Base-by-base conservation (phyloP, 2,888 invertebrate genomes). In the Salticus scenicus region DNA sequence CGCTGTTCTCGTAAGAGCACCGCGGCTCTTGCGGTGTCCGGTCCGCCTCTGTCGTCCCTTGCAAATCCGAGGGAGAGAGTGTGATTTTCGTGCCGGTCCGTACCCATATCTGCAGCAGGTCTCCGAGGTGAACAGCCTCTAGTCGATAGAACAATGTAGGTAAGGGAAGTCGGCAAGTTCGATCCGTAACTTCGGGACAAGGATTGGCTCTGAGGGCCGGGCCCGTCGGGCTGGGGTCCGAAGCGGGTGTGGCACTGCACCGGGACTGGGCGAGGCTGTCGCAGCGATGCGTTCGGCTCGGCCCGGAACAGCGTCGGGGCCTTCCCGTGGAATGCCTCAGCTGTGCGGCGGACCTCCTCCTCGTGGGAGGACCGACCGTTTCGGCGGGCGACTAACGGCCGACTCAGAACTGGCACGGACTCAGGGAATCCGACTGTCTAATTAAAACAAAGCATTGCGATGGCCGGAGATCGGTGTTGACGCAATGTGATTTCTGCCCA, bases 151-250 rank as follows among this genome's bases (percentile, higher is more conserved):
- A 92, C 92, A 94, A 94, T 93, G 93, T 93, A 93, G 93, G 92
- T 93, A 93, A 93, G 93, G 93, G 93, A 94, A 93, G 93, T 93
- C 93, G 93, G 93, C 93, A 94, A 94, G 93, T 94, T 94, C 91
- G 91, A 91, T 91, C 88, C 90, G 90, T 91, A 92, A 91, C 91
- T 92, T 92, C 93, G 93, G 94, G 92, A 94, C 92, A 94, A 94
- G 93, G 94, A 94, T 94, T 94, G 94, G 94, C 94, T 94, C 94
- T 94, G 93, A 94, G 93, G 93, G 92, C 93, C 92, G 93, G 93
- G 94, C 92, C 92, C 92, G 92, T 92, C 92, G 93, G 92, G 93
- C 93, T 92, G 92, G 92, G 92, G 92, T 91, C 91, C 91, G 92
- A 92, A 91, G 91, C 90, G 90, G 90, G 90, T 88, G 88, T 85